Evolutionary conservation across 2,888 invertebrate genomes (phyloP), one percentile per base, ranked within the genome.

Genomic region (Cephus pygmeus): DNA sequence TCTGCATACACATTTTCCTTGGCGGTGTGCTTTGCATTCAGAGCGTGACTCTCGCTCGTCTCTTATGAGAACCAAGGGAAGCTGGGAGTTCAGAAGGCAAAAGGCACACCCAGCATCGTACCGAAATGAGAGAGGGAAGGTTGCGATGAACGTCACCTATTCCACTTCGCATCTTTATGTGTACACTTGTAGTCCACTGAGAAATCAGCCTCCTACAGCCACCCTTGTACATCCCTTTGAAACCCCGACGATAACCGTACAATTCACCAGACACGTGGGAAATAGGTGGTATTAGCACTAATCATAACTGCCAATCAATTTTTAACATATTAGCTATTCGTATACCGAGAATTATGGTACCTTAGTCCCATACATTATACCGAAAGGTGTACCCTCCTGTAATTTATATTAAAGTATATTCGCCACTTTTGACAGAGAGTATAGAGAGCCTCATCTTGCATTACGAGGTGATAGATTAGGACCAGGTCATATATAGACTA

Each of bases 161-260:
- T 56, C 23, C 31, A 35, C 36, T 6, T 56, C 75, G 11, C 35
- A 74, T 77, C 69, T 71, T 69, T 69, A 30, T 71, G 71, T 69
- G 33, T 75, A 74, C 73, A 11, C 69, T 23, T 11, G 34, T 40
- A 75, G 69, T 77, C 75, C 77, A 71, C 69, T 75, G 77, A 77
- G 77, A 77, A 77, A 77, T 77, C 75, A 77, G 71, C 71, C 69
- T 71, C 75, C 36, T 77, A 33, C n/a, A 75, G 71, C 69, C 75
- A 68, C 40, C 34, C 71, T 31, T 71, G 75, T 36, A 23, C 15
- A 34, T 40, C 73, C 34, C 35, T n/a, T 36, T 56, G 23, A 23
- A n/a, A 35, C 75, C 36, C n/a, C 31, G 2, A 30, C 11, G 23
- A 15, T 30, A 30, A 71, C 34, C 71, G 12, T 34, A 71, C 71